Evolutionary conservation across 2,113 vertebrate genomes (phyloP), one percentile per base, ranked within the genome.

Genomic region (Willisornis vidua): DNA sequence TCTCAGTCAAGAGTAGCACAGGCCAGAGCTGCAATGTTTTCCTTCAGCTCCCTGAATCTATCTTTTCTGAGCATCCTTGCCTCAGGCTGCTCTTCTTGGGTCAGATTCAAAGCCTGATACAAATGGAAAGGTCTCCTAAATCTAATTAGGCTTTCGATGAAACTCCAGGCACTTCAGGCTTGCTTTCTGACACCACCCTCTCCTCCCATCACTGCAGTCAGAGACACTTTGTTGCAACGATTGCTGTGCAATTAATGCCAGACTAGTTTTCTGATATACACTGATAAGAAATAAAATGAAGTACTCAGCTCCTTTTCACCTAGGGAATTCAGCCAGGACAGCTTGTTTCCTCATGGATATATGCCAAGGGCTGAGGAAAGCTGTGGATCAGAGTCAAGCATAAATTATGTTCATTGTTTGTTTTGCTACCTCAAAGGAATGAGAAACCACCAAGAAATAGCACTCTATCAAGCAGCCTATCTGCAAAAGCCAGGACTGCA

Each of bases 351-450:
- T 61, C 57, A 63, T 61, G 54, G 22, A 72, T 52, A 16, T 35
- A 13, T 72, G 75, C 67, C 90, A 94, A 77, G 45, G 59, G 48
- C 88, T 88, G 75, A 95, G 68, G 75, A 93, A 90, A 86, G 80
- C 77, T 45, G 66, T 75, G 67, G 66, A 81, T 78, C 61, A 54
- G 72, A 88, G 71, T 81, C 83, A 88, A 82, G 84, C 66, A 89
- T 87, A 81, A 87, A 90, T 80, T 75, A 94, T 89, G 87, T 79
- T 75, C 80, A 75, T 67, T 92, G 76, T 89, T 84, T 90, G 59
- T 67, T 92, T 85, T 89, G 41, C 89, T 76, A 43, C 71, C 90
- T 80, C 49, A 25, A 71, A 91, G 89, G 77, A 59, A 87, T 66
- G 71, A 87, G 74, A 72, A 85, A 87, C 87, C 62, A 79, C 74